These are phyloP conservation scores for Drosophila ercepeae DNA, from an alignment of 1,140 invertebrate genomes.

Conservation along the genomic window DNA sequence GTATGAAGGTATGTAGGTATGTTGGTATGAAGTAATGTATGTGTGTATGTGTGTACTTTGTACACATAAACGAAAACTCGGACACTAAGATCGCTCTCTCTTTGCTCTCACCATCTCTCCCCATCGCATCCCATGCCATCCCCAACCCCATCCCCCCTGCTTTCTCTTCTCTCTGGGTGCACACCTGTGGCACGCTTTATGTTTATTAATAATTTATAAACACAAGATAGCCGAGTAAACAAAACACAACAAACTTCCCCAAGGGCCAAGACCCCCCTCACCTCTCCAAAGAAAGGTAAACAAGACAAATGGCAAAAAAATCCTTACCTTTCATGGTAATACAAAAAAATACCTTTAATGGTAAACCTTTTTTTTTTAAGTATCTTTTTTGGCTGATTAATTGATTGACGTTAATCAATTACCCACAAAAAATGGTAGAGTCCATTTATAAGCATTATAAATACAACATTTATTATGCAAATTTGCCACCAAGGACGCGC, in stretches of 20 bases:
- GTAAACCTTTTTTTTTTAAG: too few species aligned
- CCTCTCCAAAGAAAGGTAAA: neutral
- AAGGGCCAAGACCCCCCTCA: neutral
- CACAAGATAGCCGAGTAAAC: constrained; percentile 24
- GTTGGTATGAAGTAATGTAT: too few species aligned
- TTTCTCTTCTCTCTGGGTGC: constrained; percentile 24
- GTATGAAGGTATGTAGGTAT: too few species aligned
- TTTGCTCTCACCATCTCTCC: constrained; percentile 16
- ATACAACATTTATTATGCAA: neutral
- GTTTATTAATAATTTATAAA: constrained; percentile 80
- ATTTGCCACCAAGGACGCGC: neutral
- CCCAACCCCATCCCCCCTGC: constrained; percentile 10
- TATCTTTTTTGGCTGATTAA: neutral
- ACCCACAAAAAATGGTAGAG: too few species aligned
- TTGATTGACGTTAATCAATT: too few species aligned
- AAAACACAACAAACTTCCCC: constrained; percentile 10
- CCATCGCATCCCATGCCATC: too few species aligned
- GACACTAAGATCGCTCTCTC: constrained; percentile 33
- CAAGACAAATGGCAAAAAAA: neutral
- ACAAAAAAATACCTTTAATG: too few species aligned
- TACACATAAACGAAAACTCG: neutral
- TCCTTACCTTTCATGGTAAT: too few species aligned
- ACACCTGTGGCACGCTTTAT: constrained; percentile 79
- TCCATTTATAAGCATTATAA: too few species aligned
- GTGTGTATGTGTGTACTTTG: too few species aligned